Evolutionary conservation across 2,888 invertebrate species (phyloP).

Genomic region (Rhagonycha fulva): DNA sequence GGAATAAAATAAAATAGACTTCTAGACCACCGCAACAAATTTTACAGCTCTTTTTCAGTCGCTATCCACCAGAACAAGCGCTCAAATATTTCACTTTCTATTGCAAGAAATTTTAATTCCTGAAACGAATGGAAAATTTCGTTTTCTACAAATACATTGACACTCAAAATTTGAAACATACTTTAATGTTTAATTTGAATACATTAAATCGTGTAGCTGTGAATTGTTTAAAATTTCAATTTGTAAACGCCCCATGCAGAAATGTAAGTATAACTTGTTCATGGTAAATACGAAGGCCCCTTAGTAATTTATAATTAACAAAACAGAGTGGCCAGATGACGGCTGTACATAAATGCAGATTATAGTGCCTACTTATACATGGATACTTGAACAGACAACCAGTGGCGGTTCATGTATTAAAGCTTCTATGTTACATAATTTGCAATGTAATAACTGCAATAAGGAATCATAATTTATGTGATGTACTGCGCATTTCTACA

Average conservation of each 20-base stretch:
- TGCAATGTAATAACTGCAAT: not conserved
- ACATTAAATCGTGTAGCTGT: constrained; percentile 16
- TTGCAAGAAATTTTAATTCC: not conserved
- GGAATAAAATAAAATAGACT: not conserved
- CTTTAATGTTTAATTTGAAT: constrained; percentile 21
- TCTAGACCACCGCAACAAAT: not conserved
- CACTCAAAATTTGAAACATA: not conserved
- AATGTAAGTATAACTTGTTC: constrained; percentile 33
- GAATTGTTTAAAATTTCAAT: constrained; percentile 25
- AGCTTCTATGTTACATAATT: not conserved
- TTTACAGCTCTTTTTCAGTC: not conserved
- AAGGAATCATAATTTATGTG: not conserved
- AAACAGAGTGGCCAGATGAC: constrained; percentile 39
- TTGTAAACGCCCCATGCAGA: constrained; percentile 23
- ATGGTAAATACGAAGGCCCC: constrained; percentile 33
- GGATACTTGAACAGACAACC: constrained; percentile 3
- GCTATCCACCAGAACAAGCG: not conserved
- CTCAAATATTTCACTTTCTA: not conserved
- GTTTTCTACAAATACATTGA: not conserved
- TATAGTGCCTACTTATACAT: constrained; percentile 17
- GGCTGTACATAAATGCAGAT: constrained; percentile 33
- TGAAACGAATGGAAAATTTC: not conserved
- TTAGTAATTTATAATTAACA: constrained; percentile 41
- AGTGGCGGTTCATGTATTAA: not conserved
- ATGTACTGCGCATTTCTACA: not conserved